Conservation (phyloP, 2,888 invertebrate genomes). For the Lamproptera curius region DNA sequence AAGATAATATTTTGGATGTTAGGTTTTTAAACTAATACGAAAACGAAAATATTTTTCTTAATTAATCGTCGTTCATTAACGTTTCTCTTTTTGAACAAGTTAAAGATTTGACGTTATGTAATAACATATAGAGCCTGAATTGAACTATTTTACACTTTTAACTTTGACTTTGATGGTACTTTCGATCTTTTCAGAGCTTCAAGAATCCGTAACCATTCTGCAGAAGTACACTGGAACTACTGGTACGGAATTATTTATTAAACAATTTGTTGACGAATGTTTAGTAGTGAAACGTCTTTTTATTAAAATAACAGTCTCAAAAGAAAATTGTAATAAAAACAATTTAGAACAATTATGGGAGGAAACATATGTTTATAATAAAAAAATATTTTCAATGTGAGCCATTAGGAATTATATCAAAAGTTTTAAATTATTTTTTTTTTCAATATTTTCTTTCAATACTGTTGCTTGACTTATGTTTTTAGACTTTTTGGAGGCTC, state of each 20-base stretch:
- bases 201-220: slow-evolving; percentile 1
- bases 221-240: slow-evolving; percentile 10
- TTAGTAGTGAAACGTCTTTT: too few relatives aligned
- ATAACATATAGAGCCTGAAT: too few relatives aligned
- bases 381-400: background rate
- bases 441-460: background rate
- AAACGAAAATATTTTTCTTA: too few relatives aligned
- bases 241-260: too few relatives aligned
- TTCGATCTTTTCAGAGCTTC: slow-evolving; percentile 5
- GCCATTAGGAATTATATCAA: background rate
- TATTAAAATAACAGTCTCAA: background rate
- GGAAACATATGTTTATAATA: background rate
- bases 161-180: too few relatives aligned
- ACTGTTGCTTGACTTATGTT: background rate
- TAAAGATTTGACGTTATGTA: too few relatives aligned
- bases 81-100: too few relatives aligned
- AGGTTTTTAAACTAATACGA: too few relatives aligned
- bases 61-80: too few relatives aligned
- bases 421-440: background rate
- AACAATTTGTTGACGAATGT: too few relatives aligned
- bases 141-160: too few relatives aligned
- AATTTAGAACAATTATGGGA: background rate
- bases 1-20: too few relatives aligned
- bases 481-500: slow-evolving; percentile 8
- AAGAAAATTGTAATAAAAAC: background rate